Percentiles rank a stretch among this genome's conserved stretches.
Evolutionary conservation across 2,113 vertebrate species (phyloP).

Genomic region (Brachypteracias leptosomus): DNA sequence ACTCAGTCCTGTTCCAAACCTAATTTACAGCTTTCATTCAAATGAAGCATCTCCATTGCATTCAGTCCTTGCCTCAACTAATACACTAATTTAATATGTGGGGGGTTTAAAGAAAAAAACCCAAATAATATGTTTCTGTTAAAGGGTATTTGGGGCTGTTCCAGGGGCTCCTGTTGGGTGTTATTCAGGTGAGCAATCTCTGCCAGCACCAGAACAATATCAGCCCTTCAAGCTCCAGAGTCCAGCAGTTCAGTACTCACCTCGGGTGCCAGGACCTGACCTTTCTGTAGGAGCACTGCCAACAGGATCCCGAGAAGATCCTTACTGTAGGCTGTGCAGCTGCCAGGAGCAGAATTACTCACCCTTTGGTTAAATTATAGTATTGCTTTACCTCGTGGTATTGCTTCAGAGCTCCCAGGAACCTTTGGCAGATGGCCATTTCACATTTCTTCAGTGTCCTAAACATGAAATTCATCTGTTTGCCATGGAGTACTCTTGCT

Average conservation of each 20-base stretch:
- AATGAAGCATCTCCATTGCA: not conserved
- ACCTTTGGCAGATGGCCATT: not conserved
- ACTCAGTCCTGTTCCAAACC: not conserved
- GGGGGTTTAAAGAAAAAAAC: too few relatives aligned
- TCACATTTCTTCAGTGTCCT: not conserved
- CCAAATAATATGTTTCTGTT: not conserved
- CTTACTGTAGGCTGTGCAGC: not conserved
- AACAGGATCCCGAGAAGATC: not conserved
- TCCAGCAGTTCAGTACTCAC: not conserved
- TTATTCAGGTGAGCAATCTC: not conserved
- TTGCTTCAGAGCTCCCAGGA: not conserved
- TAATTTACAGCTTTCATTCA: not conserved
- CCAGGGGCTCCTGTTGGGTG: not conserved
- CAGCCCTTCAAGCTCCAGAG: not conserved
- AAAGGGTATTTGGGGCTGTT: not conserved
- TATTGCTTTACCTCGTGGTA: not conserved
- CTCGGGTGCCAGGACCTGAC: not conserved
- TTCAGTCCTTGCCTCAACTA: not conserved
- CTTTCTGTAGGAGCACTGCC: not conserved
- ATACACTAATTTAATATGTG: fast-evolving
- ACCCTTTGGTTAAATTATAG: not conserved
- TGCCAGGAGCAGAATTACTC: not conserved
- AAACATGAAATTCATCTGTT: not conserved
- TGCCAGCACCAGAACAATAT: not conserved
- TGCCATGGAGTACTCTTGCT: not conserved